Conservation (phyloP, 2,113 vertebrate species). For the Hassar affinis region DNA sequence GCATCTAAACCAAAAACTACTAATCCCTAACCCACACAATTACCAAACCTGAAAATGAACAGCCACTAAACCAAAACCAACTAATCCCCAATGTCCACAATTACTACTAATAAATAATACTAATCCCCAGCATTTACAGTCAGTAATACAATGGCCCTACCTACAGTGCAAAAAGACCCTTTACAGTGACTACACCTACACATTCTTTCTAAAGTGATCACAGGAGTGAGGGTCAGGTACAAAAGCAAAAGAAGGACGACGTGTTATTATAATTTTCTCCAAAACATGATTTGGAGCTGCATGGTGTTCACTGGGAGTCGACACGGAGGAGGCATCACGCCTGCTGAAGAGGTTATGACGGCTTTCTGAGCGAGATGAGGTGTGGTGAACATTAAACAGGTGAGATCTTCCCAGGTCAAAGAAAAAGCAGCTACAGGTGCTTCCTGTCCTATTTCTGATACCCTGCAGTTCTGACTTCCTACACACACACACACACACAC, state of each 20-base stretch:
- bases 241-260: no score
- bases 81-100: no score
- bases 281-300: background rate
- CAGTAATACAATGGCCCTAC: no score
- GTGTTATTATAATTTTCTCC: no score
- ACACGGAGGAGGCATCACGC: background rate
- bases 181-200: background rate
- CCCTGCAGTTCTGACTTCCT: background rate
- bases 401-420: background rate
- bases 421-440: background rate
- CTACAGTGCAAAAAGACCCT: background rate
- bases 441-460: background rate
- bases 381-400: background rate
- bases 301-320: background rate
- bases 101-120: background rate
- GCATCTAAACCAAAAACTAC: background rate
- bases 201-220: background rate
- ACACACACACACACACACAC: slow-evolving; percentile 8
- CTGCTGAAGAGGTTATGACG: background rate
- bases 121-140: background rate
- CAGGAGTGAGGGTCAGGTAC: no score
- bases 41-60: no score
- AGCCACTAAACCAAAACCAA: background rate
- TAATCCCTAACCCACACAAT: background rate
- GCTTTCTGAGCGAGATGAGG: background rate